Base-by-base conservation (phyloP, 2,888 invertebrate genomes). In the Camponotus fellah region DNA sequence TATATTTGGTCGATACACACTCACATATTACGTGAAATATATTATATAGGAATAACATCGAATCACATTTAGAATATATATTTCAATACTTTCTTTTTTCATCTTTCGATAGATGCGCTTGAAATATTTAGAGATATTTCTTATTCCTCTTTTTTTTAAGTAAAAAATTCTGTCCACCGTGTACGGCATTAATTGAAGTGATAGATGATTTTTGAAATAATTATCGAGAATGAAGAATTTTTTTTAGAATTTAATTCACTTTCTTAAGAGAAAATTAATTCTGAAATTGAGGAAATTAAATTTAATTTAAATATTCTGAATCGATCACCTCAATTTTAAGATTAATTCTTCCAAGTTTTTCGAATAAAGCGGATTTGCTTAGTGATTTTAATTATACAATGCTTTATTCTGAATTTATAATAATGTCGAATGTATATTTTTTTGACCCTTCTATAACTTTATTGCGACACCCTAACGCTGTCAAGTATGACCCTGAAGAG, bases 401-500 rank as follows among this genome's bases (percentile, higher is more conserved):
- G 46, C 32, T 37, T 12, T 32, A 17, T 14, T 62, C 26, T 40
- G n/a, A 17, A 62, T 62, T 74, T 74, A 34, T 62, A 75, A 75
- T 10, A 64, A 10, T n/a, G 14, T n/a, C 37, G 26, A 53, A 66
- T 65, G 49, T 56, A 40, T 40, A 40, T 40, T 12, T 46, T 79
- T 40, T 40, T 10, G 40, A 40, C 9, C 32, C 14, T 12, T 21
- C 17, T 12, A 34, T 43, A 56, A 46, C 26, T 14, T 40, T 3
- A 43, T 53, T 14, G 9, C 17, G 10, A n/a, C 10, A 12, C 21
- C 56, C 43, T 46, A 8, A 40, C 37, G 72, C 58, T 53, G 85
- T 76, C 86, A 80, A 82, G 83, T 83, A 72, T 86, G 90, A 90
- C 87, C 90, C 90, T 88, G 90, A 74, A 62, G 88, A 83, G 90